Percentiles rank a stretch among this genome's conserved stretches.
Evolutionary conservation across 2,797 vertebrate genomes (phyloP).

Genomic region (Halcyon chelicuti): DNA sequence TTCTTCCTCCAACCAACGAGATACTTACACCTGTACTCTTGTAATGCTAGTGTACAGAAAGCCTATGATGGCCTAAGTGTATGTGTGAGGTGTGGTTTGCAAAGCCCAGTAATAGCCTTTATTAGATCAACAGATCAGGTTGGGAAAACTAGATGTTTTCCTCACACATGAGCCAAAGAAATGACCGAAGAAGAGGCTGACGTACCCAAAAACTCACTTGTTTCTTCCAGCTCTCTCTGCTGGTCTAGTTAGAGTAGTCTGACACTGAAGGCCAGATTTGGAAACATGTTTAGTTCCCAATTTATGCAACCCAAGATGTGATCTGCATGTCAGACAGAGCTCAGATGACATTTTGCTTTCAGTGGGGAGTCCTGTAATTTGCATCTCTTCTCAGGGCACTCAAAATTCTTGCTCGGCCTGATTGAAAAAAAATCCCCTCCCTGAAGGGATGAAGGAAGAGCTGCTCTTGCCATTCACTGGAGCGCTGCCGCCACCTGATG

Average conservation of each 20-base stretch:
- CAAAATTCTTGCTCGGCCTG: neutral
- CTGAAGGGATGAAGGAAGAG: neutral
- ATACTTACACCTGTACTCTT: neutral
- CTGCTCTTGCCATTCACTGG: neutral
- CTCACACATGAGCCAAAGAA: neutral
- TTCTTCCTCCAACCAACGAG: neutral
- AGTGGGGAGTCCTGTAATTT: neutral
- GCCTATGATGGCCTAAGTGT: neutral
- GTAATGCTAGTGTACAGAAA: neutral
- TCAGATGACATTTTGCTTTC: neutral
- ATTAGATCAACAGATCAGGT: neutral
- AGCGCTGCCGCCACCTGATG: slow-evolving; percentile 54
- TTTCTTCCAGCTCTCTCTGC: neutral
- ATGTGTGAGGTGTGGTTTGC: neutral
- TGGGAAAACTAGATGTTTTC: neutral
- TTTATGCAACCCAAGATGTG: neutral
- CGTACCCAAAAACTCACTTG: neutral
- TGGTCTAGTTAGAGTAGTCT: neutral
- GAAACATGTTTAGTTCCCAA: neutral
- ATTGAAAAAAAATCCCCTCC: too few relatives aligned
- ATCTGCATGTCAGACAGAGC: neutral
- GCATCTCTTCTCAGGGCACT: neutral
- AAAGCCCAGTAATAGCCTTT: neutral
- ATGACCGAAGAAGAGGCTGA: neutral
- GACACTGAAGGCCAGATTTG: neutral